A percentile compares a stretch with the other conserved stretches of the same genome.
Conservation (phyloP, 2,888 invertebrate species). For the Tryphoninae sp. region DNA sequence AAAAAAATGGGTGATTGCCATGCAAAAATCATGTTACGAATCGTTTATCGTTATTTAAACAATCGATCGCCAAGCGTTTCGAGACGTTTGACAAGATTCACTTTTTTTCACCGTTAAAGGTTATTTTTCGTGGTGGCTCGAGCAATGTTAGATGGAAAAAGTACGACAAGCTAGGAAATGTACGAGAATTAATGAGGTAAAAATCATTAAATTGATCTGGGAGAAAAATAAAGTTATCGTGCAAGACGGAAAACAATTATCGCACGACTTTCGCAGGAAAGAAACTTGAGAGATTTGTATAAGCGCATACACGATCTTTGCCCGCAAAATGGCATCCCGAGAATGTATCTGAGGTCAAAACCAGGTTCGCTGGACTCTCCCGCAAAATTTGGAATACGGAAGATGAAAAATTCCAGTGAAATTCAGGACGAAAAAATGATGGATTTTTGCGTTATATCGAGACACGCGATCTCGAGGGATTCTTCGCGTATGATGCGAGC, state of each 20-base stretch:
- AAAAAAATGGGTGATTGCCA: neutral
- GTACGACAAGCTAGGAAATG: neutral
- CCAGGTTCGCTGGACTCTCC: neutral
- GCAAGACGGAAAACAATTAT: neutral
- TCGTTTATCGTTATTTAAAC: neutral
- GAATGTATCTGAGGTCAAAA: constrained; percentile 26
- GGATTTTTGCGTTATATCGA: constrained; percentile 45
- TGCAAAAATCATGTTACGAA: neutral
- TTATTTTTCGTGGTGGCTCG: constrained; percentile 10
- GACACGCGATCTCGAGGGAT: constrained; percentile 41
- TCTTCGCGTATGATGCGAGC: constrained; percentile 25
- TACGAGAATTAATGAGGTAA: constrained; percentile 7
- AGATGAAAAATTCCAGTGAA: constrained; percentile 31
- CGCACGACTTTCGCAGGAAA: constrained; percentile 1
- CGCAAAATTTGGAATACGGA: neutral
- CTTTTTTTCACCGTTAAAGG: constrained; percentile 9
- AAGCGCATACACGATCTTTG: constrained; percentile 39
- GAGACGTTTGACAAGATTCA: constrained; percentile 22
- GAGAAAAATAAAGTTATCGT: neutral
- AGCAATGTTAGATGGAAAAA: constrained; percentile 16
- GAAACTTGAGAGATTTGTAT: constrained; percentile 21
- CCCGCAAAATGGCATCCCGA: constrained; percentile 38
- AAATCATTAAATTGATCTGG: neutral
- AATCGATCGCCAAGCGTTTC: neutral
- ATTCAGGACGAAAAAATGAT: constrained; percentile 30